These are phyloP conservation scores for Trichomycterus rosablanca DNA, from an alignment of 2,113 vertebrate species.

Conservation along the genomic window DNA sequence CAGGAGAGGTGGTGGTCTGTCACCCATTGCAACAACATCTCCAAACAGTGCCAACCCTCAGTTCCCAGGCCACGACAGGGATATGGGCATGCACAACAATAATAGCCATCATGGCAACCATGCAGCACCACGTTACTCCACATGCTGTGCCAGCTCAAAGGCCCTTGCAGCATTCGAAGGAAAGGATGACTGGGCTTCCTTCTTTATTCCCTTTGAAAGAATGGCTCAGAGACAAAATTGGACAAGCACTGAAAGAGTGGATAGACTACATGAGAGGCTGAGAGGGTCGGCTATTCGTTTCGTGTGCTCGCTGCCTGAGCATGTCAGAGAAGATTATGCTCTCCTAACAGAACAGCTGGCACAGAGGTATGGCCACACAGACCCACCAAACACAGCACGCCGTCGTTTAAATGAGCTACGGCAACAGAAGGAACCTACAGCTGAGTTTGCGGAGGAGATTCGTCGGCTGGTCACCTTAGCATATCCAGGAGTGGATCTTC, in stretches of 20 bases:
- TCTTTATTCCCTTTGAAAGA: constrained; percentile 9
- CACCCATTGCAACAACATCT: not conserved
- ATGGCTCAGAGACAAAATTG: constrained; percentile 13
- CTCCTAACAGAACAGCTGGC: constrained; percentile 7
- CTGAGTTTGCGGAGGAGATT: constrained; percentile 7
- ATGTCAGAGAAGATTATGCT: constrained; percentile 4
- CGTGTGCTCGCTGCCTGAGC: constrained; percentile 4
- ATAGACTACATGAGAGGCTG: constrained; percentile 7
- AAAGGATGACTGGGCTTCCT: constrained; percentile 3
- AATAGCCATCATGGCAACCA: not conserved
- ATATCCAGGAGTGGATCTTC: constrained; percentile 4
- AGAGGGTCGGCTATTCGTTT: not conserved
- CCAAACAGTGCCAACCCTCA: not conserved
- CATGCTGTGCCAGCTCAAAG: not conserved
- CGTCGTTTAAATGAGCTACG: not conserved
- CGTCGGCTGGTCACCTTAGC: constrained; percentile 4
- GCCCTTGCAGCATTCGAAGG: not conserved
- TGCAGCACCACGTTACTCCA: not conserved
- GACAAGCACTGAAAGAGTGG: constrained; percentile 5
- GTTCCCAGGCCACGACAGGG: not conserved
- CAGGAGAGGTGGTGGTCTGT: not conserved
- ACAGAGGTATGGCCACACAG: not conserved
- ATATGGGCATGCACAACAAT: not conserved
- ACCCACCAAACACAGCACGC: not conserved
- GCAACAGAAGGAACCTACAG: constrained; percentile 2